Evolutionary conservation across 2,113 vertebrate species (phyloP).

Genomic region (Zonotrichia leucophrys): DNA sequence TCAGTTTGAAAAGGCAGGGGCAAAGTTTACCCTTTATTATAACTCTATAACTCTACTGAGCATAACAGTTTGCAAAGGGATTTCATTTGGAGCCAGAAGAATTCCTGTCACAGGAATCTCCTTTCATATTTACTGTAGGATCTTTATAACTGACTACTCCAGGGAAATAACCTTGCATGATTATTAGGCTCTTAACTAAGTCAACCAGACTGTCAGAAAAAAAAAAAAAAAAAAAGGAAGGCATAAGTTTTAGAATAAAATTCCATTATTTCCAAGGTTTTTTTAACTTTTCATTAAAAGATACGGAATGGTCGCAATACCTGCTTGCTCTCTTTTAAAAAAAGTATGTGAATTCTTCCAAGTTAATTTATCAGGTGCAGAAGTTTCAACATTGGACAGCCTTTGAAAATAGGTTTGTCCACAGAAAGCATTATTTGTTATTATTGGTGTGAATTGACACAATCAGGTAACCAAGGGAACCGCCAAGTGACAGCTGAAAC

Average conservation of each 20-base stretch:
- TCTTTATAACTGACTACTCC: not conserved
- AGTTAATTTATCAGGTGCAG: not conserved
- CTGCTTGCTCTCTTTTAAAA: not conserved
- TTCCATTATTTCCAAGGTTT: not conserved
- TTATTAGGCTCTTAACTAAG: not conserved
- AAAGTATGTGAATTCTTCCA: not conserved
- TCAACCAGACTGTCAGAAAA: not conserved
- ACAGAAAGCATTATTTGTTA: not conserved
- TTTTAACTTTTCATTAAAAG: not conserved
- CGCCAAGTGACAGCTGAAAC: rapidly evolving
- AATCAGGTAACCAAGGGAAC: not conserved
- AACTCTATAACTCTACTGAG: not conserved
- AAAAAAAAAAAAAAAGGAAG: not conserved
- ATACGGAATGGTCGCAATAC: rapidly evolving
- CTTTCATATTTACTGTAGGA: not conserved
- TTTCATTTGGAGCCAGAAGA: not conserved
- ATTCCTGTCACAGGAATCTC: not conserved
- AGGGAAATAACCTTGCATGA: not conserved
- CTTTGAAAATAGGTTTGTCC: not conserved
- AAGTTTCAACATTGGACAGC: not conserved
- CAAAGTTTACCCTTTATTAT: not conserved
- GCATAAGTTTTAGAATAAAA: not conserved
- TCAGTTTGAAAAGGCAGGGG: not conserved
- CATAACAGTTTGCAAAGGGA: not conserved
- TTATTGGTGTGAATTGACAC: not conserved